These are phyloP conservation scores for Blastomussa wellsi DNA, from an alignment of 92 coral and sea anemone species.

Conservation along the genomic window DNA sequence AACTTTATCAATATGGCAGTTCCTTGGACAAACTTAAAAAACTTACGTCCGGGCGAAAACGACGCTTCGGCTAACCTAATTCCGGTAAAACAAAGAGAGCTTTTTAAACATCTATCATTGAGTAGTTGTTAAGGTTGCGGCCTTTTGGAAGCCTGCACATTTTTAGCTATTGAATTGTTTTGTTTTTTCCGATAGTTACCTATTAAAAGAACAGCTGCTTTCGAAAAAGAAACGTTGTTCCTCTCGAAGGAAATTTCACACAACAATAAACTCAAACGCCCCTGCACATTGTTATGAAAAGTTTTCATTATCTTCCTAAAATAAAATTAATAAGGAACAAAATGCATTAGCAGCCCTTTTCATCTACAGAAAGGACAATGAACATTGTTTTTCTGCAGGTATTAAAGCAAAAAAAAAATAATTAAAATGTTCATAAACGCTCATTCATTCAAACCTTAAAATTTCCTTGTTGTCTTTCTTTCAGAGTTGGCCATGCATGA, in stretches of 20 bases:
- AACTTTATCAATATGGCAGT: neutral
- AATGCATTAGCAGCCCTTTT: too few relatives aligned
- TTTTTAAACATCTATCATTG: neutral
- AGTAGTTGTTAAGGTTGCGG: neutral
- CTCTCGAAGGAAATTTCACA: neutral
- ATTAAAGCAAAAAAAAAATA: neutral
- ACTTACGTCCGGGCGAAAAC: neutral
- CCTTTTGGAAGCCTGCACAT: neutral
- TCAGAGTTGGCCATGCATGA: too few relatives aligned
- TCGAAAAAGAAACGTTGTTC: neutral
- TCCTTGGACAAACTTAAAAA: neutral
- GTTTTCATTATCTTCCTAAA: neutral
- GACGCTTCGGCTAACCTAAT: neutral
- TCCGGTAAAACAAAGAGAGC: constrained; percentile 9
- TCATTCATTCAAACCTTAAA: neutral
- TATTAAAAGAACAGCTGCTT: neutral
- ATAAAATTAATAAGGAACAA: neutral
- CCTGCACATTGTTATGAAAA: neutral
- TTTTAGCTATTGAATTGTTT: neutral
- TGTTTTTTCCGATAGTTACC: neutral
- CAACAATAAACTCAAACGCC: neutral
- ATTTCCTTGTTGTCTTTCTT: too few relatives aligned
- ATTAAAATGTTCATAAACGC: neutral
- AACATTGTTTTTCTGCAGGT: neutral
- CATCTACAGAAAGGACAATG: neutral